phyloP scores from a whole-genome alignment of 2,888 invertebrate genomes.

The Mellilla xanthometata region DNA sequence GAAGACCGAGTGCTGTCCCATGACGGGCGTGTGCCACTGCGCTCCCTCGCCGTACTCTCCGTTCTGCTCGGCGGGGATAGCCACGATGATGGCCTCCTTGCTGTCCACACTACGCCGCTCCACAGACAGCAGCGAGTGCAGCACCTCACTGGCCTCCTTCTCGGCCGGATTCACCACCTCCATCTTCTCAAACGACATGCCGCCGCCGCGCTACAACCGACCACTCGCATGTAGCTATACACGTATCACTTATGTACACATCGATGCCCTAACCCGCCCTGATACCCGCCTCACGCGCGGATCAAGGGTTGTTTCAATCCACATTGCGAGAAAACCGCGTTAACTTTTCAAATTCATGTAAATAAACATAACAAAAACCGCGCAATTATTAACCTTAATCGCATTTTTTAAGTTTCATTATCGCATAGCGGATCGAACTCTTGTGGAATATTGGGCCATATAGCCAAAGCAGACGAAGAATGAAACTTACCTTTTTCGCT shows the following conservation, averaged over 20 bases:
- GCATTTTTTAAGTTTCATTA: conserved; percentile 84
- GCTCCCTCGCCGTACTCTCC: conserved; percentile 80
- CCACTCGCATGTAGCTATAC: conserved; percentile 77
- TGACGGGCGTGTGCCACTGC: conserved; percentile 85
- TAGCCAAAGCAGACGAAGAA: conserved; percentile 79
- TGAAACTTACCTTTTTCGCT: conserved; percentile 78
- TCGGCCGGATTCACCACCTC: conserved; percentile 86
- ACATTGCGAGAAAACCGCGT: conserved; percentile 75
- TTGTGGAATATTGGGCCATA: conserved; percentile 84
- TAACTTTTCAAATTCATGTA: conserved; percentile 82
- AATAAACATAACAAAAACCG: conserved; percentile 83
- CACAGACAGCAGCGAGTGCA: conserved; percentile 85
- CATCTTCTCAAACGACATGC: conserved; percentile 82
- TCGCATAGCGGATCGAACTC: conserved; percentile 84
- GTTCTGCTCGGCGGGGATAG: conserved; percentile 71
- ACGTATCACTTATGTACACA: conserved; percentile 75
- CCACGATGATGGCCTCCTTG: conserved; percentile 77
- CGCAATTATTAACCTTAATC: conserved; percentile 84
- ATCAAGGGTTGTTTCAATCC: conserved; percentile 30
- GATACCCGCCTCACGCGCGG: conserved; percentile 53
- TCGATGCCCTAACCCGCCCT: conserved; percentile 67
- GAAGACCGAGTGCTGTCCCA: conserved; percentile 79
- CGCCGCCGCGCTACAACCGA: conserved; percentile 69
- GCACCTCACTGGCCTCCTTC: conserved; percentile 87
- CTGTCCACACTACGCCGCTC: conserved; percentile 85